These are phyloP conservation scores for Dromiciops gliroides DNA, from an alignment of 2,113 vertebrate species.

Conservation along the genomic window DNA sequence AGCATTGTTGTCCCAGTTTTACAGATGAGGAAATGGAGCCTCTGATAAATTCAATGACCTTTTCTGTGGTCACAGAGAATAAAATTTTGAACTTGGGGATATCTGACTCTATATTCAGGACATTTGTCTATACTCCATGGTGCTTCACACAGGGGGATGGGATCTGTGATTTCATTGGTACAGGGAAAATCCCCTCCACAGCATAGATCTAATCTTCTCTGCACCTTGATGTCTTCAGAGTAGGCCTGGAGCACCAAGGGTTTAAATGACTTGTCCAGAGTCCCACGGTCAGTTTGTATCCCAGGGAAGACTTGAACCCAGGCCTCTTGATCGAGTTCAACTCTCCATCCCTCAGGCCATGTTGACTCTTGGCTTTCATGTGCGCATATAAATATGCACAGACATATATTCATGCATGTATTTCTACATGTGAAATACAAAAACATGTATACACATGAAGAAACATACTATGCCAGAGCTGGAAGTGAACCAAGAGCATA, in stretches of 20 bases:
- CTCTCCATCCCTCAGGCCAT: background rate
- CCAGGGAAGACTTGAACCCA: background rate
- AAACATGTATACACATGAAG: background rate
- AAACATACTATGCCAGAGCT: background rate
- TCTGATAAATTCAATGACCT: background rate
- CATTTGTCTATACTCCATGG: background rate
- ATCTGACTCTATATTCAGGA: background rate
- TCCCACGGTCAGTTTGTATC: background rate
- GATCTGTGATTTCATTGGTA: background rate
- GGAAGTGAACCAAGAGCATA: background rate
- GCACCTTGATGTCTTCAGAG: background rate
- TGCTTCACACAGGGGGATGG: background rate
- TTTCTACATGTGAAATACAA: background rate
- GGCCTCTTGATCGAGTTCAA: background rate
- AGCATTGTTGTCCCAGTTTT: background rate
- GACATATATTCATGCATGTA: background rate
- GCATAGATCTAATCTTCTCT: background rate
- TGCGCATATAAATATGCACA: background rate
- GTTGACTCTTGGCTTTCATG: background rate
- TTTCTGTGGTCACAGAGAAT: background rate
- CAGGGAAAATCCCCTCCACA: background rate
- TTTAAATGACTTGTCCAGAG: background rate
- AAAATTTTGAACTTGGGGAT: background rate
- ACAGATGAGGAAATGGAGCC: background rate
- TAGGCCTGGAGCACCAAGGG: background rate